Evolutionary conservation across 2,888 invertebrate species (phyloP).

Genomic region (Melikaiella ostensackeni): DNA sequence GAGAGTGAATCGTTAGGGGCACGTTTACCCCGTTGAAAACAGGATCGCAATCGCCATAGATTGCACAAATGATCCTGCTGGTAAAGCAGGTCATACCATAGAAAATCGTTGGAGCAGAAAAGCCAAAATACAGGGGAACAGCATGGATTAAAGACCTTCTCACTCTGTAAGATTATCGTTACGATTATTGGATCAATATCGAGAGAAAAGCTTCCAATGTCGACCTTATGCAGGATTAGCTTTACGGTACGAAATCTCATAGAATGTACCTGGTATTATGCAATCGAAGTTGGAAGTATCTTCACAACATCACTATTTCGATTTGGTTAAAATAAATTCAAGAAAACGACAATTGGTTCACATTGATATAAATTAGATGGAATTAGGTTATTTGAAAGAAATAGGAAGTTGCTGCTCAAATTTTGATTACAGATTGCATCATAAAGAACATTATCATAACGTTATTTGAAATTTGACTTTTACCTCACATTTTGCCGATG

Average conservation of each 20-base stretch:
- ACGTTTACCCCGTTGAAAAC: constrained; percentile 76
- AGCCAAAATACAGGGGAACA: constrained; percentile 56
- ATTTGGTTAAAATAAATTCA: background rate
- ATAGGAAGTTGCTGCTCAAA: too few relatives aligned
- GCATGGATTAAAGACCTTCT: background rate
- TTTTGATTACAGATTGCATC: too few relatives aligned
- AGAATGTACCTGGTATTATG: background rate
- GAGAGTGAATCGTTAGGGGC: background rate
- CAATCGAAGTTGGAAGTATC: background rate
- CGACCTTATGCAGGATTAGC: background rate
- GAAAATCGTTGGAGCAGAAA: constrained; percentile 74
- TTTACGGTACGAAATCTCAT: background rate
- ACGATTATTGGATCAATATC: constrained; percentile 9
- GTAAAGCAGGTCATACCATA: constrained; percentile 79
- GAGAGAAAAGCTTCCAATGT: background rate
- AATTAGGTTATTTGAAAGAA: too few relatives aligned
- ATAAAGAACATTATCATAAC: background rate
- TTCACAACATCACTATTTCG: background rate
- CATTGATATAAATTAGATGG: background rate
- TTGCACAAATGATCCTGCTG: constrained; percentile 81
- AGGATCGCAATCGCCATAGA: constrained; percentile 82
- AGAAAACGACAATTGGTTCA: background rate
- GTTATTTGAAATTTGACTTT: background rate
- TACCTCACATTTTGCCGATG: background rate
- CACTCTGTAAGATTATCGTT: constrained; percentile 18